These are phyloP conservation scores for Brachionus koreanus DNA, from an alignment of 1,140 invertebrate species.

Conservation along the genomic window DNA sequence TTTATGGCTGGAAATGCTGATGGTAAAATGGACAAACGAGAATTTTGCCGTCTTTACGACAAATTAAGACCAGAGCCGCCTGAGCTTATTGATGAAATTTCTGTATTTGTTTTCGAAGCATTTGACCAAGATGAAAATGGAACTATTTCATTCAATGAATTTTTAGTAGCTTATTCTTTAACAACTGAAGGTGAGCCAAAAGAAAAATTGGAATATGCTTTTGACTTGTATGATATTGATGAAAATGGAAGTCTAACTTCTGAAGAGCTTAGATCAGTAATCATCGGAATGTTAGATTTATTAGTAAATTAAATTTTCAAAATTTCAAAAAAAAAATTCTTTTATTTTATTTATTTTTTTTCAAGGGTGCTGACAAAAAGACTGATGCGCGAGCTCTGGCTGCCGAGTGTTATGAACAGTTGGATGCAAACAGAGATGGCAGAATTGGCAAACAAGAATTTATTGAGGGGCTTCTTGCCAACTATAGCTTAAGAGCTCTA, in stretches of 20 bases:
- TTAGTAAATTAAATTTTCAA: background rate
- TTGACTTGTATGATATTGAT: slow-evolving; percentile 35
- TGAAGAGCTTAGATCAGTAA: slow-evolving; percentile 2
- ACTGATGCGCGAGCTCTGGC: background rate
- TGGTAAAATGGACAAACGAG: background rate
- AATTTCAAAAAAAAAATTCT: background rate
- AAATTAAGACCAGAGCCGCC: slow-evolving; percentile 20
- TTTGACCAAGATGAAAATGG: slow-evolving; percentile 42
- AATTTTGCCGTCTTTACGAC: slow-evolving; percentile 2
- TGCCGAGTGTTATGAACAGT: background rate
- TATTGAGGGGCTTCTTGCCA: background rate
- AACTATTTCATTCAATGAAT: background rate
- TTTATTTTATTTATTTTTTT: too few relatives aligned
- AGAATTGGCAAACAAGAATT: slow-evolving; percentile 23
- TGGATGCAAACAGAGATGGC: slow-evolving; percentile 26
- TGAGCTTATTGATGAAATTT: slow-evolving; percentile 27
- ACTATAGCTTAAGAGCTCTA: slow-evolving; percentile 25
- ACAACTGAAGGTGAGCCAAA: slow-evolving; percentile 7
- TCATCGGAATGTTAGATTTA: slow-evolving; percentile 31
- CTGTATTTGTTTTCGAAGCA: slow-evolving; percentile 18
- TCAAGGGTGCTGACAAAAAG: background rate
- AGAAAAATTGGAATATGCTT: slow-evolving; percentile 30
- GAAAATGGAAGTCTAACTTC: background rate
- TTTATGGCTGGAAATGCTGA: background rate
- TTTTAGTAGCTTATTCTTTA: slow-evolving; percentile 13